A percentile compares a stretch with the other conserved stretches of the same genome.
phyloP scores from a whole-genome alignment of 2,113 vertebrate species.

The Aspiorhynchus laticeps region DNA sequence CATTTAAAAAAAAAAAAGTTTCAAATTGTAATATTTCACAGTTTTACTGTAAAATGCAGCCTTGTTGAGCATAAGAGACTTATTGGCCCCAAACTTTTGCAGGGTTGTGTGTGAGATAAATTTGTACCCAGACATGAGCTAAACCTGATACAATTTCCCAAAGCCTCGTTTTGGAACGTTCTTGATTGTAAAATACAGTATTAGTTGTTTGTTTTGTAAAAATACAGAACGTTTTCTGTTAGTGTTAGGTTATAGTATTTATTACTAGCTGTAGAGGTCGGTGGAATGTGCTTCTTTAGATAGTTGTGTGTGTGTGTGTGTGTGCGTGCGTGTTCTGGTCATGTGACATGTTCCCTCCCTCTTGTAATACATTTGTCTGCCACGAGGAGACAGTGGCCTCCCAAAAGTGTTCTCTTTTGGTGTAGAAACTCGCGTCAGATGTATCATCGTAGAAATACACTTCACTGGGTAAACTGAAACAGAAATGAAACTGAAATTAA shows the following conservation, averaged over 20 bases:
- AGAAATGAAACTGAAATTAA: background rate
- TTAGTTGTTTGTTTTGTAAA: background rate
- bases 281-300: background rate
- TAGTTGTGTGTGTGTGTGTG: too few species aligned
- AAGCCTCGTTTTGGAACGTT: background rate
- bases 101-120: too few species aligned
- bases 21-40: background rate
- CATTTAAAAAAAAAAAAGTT: too few species aligned
- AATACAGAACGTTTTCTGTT: background rate
- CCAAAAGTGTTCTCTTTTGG: background rate
- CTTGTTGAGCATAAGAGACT: background rate
- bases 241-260: background rate
- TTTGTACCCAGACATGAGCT: too few species aligned
- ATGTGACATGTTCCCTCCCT: background rate
- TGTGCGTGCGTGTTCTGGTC: background rate
- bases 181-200: background rate
- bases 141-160: background rate
- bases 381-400: constrained; percentile 32
- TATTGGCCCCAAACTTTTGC: too few species aligned
- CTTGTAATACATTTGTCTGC: background rate
- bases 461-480: background rate
- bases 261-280: background rate
- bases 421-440: background rate
- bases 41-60: background rate
- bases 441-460: background rate